Base-by-base conservation (phyloP, 2,113 vertebrate species). In the Aramus guarauna region DNA sequence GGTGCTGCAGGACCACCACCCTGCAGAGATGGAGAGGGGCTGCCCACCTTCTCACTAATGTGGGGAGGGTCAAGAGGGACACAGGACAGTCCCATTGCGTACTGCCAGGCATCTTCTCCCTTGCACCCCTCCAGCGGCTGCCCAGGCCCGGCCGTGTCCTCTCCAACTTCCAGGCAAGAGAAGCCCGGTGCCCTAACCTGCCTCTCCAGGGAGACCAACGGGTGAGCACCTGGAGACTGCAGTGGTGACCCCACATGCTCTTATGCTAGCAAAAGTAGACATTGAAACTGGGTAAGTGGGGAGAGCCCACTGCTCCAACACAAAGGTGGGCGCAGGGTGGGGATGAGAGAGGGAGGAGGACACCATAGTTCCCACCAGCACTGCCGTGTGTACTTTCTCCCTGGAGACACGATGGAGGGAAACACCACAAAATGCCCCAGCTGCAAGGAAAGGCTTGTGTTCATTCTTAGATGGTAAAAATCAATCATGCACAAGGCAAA, bases 391-490 rank as follows among this genome's bases (percentile, higher is more conserved):
- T 3, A 9, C 71, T 19, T 56, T 43, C 22, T n/a, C 76, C 58
- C 22, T 9, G 1, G 69, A 78, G 59, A 71, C 2, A 0, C 0
- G 0, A 72, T 2, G 1, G 3, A 77, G 39, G 56, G 66, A 50
- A 95, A 82, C 43, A 64, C 43, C 87, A 78, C 32, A 41, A 87
- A 92, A 72, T 18, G 58, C 64, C 84, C 60, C 76, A 87, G 90
- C 95, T 94, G 84, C 0, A 0, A 75, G 52, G 55, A 91, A 95
- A 75, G 45, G 66, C 73, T 48, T 2, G 0, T 48, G 69, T 64
- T 90, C 22, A 1, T 39, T 85, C 73, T 93, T 68, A 71, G 45
- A 52, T 0, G 2, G 43, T 58, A 91, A 88, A 95, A 96, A 93
- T 94, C 88, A 91, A 94, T 92, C 85, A 71, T 5, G 47, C 50